Conservation (phyloP, 2,888 invertebrate genomes). For the Agriotes lineatus region DNA sequence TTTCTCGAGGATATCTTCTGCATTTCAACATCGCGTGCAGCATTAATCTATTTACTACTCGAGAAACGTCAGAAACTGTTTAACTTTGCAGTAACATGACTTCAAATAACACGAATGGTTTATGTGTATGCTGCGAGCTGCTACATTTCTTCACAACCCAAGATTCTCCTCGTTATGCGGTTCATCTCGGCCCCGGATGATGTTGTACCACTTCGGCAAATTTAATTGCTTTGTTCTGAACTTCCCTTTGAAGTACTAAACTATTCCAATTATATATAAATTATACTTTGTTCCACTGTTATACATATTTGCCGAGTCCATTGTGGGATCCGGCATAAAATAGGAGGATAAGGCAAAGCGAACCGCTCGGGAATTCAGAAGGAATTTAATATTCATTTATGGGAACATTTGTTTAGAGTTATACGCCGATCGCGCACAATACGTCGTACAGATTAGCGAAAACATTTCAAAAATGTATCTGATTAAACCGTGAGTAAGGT, state of each 20-base stretch:
- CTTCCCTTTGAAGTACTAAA: constrained; percentile 45
- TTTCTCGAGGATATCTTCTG: constrained; percentile 54
- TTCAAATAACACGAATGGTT: constrained; percentile 45
- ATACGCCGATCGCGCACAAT: constrained; percentile 22
- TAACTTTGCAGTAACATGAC: constrained; percentile 56
- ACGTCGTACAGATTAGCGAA: constrained; percentile 19
- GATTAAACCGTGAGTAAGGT: not conserved
- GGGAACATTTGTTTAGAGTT: constrained; percentile 29
- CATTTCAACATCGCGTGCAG: constrained; percentile 59
- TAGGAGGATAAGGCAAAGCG: constrained; percentile 32
- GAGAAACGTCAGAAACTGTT: constrained; percentile 58
- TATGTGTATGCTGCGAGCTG: constrained; percentile 29
- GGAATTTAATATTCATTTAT: constrained; percentile 45
- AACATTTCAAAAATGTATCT: constrained; percentile 19
- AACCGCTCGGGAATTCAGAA: constrained; percentile 32
- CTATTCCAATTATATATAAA: constrained; percentile 48
- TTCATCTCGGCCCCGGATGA: constrained; percentile 28
- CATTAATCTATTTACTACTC: constrained; percentile 59
- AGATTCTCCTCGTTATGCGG: constrained; percentile 34
- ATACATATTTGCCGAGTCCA: constrained; percentile 43
- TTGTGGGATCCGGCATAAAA: constrained; percentile 36
- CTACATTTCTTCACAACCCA: constrained; percentile 22
- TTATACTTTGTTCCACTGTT: constrained; percentile 45
- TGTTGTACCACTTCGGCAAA: constrained; percentile 29
- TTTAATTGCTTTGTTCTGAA: constrained; percentile 46